Conservation (phyloP, 2,113 vertebrate species). For the Hippocampus zosterae region DNA sequence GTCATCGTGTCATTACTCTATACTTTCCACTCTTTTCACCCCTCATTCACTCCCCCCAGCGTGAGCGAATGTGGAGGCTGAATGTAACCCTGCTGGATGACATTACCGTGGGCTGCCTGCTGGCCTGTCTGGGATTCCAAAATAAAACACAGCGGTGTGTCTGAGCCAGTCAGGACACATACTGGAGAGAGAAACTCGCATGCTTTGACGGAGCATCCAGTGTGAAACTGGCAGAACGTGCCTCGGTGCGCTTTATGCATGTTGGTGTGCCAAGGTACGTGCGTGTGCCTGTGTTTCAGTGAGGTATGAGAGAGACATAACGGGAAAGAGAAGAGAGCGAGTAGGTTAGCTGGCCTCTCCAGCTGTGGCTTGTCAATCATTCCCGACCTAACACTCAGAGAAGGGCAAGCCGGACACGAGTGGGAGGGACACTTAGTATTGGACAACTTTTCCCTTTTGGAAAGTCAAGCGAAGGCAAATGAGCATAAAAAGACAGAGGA, state of each 20-base stretch:
- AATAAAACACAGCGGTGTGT: slow-evolving; percentile 63
- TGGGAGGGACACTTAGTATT: slow-evolving; percentile 37
- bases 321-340: neutral
- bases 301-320: slow-evolving; percentile 7
- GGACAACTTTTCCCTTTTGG: slow-evolving; percentile 44
- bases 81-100: slow-evolving; percentile 66
- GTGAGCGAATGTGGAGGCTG: slow-evolving; percentile 59
- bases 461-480: neutral
- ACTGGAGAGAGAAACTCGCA: slow-evolving; percentile 55
- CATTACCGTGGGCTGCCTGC: slow-evolving; percentile 63
- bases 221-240: slow-evolving; percentile 45
- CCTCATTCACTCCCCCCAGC: slow-evolving; percentile 15
- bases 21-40: slow-evolving; percentile 21
- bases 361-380: slow-evolving; percentile 73
- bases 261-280: slow-evolving; percentile 25
- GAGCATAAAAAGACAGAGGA: slow-evolving; percentile 34
- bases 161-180: slow-evolving; percentile 46
- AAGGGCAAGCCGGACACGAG: slow-evolving; percentile 53
- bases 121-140: slow-evolving; percentile 65
- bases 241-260: slow-evolving; percentile 32
- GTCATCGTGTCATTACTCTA: slow-evolving; percentile 9
- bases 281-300: slow-evolving; percentile 18
- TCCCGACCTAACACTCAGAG: slow-evolving; percentile 58
- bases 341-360: slow-evolving; percentile 44
- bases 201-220: slow-evolving; percentile 48